Percentiles rank a stretch among this genome's conserved stretches.
These are phyloP conservation scores for Hyles lineata DNA, from an alignment of 2,888 invertebrate genomes.

Conservation along the genomic window DNA sequence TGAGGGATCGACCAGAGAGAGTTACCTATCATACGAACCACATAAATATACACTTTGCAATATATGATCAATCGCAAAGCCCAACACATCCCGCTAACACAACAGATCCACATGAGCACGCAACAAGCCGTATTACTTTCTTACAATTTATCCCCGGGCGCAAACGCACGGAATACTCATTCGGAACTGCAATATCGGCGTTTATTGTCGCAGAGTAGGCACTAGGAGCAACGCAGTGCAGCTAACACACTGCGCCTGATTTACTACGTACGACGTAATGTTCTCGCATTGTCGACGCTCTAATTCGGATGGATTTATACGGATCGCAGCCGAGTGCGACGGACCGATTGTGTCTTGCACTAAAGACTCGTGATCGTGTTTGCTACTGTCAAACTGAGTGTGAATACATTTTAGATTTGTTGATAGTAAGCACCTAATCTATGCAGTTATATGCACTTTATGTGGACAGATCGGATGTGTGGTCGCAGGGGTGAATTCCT, in stretches of 20 bases:
- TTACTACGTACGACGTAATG: constrained; percentile 63
- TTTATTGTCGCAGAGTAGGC: constrained; percentile 27
- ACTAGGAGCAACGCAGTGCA: constrained; percentile 39
- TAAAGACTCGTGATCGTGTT: constrained; percentile 11
- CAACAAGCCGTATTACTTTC: constrained; percentile 9
- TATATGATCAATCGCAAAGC: no score
- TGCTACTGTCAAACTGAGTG: background rate
- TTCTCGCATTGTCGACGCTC: constrained; percentile 62
- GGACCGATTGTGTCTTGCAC: constrained; percentile 43
- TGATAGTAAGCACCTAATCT: no score
- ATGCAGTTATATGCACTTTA: no score
- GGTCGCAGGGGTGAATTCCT: no score
- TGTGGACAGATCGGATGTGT: no score
- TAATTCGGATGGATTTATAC: constrained; percentile 71
- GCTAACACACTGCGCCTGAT: constrained; percentile 57
- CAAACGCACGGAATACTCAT: constrained; percentile 8
- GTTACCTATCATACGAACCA: no score
- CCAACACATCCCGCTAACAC: background rate
- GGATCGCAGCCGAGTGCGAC: constrained; percentile 54
- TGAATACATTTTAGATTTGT: background rate
- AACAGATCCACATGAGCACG: background rate
- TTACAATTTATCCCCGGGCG: background rate
- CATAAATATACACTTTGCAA: background rate
- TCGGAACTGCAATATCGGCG: constrained; percentile 6
- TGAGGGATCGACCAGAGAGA: no score